Evolutionary conservation across 1,140 invertebrate genomes (phyloP), one percentile per base, ranked within the genome.

Genomic region (Drosophila ambigua): DNA sequence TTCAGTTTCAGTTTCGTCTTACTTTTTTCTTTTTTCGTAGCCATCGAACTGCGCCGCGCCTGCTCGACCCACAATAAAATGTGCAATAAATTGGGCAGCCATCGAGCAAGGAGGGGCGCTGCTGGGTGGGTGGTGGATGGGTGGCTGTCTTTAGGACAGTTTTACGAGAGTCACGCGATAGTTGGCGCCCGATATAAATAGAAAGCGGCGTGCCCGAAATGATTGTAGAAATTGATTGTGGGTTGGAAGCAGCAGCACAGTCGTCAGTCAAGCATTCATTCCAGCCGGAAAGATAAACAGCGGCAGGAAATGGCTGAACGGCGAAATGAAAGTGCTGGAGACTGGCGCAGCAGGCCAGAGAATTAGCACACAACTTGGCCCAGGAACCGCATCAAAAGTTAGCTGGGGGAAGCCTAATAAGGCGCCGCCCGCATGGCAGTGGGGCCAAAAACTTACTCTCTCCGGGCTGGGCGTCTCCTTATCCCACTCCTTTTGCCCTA

Each of bases 151-250:
- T 43, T 45, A 63, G 49, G 55, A 57, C 49, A 48, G 43, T 61
- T 69, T 58, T 69, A 60, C 61, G 51, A 57, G 44, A 76, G 83
- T 77, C 83, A 87, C 83, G 83, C 83, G 79, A 84, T 77, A 41
- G 35, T 52, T 82, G 60, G 50, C 49, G 63, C 63, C 62, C 53
- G 78, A 65, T 87, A 87, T 82, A 87, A 78, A 88, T 79, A 87
- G 75, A 41, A 59, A 26, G 26, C 49, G 61, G 62, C 66, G 67
- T 84, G 81, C 77, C 76, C 62, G 66, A 77, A 79, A 79, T 82
- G 84, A 69, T 88, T 76, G 63, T 62, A 58, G 65, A 79, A 88
- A 88, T 88, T 88, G 83, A 88, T 88, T 82, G 61, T 83, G 82
- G 83, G 83, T 88, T 83, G 88, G 83, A 83, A 88, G 82, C 1